Base-by-base conservation (phyloP, 2,888 invertebrate genomes). In the Augochlorella aurata region DNA sequence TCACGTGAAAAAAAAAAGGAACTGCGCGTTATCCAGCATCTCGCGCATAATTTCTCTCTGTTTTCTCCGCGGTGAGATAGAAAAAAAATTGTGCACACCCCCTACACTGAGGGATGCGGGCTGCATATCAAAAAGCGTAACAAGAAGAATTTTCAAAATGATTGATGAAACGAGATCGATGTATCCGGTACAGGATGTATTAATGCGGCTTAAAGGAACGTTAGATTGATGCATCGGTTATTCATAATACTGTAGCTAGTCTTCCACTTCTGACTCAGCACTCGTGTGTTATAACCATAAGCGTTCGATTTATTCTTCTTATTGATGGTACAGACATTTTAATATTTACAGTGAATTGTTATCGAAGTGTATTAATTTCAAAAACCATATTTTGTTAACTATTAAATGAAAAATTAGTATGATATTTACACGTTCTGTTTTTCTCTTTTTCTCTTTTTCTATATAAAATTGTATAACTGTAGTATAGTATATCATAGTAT, bases 171-270 rank as follows among this genome's bases (percentile, higher is more conserved):
- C 58, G 24, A 16, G 58, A 29, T 61, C 58, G 58, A 24, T 8
- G 24, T 2, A 14, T 29, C 58, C 29, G 29, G 29, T 38, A 29
- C 18, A 9, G 29, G 61, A 61, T 9, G 29, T 29, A 29, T 61
- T 61, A 61, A 61, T 29, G 61, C 61, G n/a, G 65, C 44, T 66
- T 66, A 44, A 29, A 38, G 38, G 38, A 65, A 65, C 65, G 65
- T n/a, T 66, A 14, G 18, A 44, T n/a, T 38, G 65, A 61, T 61
- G 61, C 61, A 61, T 61, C 61, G 61, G 18, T 61, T 29, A 61
- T 61, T 61, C 61, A 29, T 61, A 61, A 61, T 61, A 58, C 58
- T 24, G 21, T 61, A 29, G 16, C 16, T 61, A 29, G 29, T 29
- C 61, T 61, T 61, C 61, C 61, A 29, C 16, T 61, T 18, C 61